Evolutionary conservation across 2,113 vertebrate species (phyloP).

Genomic region (Psittacara wagleri): DNA sequence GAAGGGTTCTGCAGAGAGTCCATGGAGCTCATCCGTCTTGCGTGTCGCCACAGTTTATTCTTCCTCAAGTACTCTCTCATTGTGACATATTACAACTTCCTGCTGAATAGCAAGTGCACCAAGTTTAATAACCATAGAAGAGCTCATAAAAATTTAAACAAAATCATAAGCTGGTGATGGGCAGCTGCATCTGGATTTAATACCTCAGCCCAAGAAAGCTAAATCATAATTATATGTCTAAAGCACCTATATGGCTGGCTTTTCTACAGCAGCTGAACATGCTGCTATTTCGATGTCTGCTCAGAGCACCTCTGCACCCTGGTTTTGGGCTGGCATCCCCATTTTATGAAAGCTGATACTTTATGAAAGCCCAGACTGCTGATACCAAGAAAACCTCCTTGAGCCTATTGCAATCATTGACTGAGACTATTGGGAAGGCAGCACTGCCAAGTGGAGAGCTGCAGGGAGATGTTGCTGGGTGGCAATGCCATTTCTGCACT

Average conservation of each 20-base stretch:
- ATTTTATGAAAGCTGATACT: not conserved
- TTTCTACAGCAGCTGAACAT: not conserved
- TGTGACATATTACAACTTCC: not conserved
- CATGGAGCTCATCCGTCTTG: not conserved
- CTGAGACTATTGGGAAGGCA: not conserved
- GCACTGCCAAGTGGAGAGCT: not conserved
- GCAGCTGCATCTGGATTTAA: not conserved
- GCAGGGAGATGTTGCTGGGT: not conserved
- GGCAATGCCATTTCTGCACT: not conserved
- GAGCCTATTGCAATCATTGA: not conserved
- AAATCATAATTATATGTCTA: not conserved
- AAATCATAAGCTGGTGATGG: not conserved
- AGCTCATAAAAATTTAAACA: constrained; percentile 27
- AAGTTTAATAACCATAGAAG: constrained; percentile 4
- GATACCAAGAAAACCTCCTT: not conserved
- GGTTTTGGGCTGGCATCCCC: not conserved
- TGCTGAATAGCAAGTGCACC: not conserved
- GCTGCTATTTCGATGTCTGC: accelerated
- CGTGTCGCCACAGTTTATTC: not conserved
- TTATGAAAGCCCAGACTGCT: not conserved
- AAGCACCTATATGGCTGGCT: not conserved
- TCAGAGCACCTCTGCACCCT: not conserved
- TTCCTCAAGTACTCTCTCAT: not conserved
- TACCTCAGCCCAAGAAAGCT: not conserved
- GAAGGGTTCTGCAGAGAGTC: not conserved